phyloP scores from a whole-genome alignment of 2,113 vertebrate species.

The Eurystomus gularis region DNA sequence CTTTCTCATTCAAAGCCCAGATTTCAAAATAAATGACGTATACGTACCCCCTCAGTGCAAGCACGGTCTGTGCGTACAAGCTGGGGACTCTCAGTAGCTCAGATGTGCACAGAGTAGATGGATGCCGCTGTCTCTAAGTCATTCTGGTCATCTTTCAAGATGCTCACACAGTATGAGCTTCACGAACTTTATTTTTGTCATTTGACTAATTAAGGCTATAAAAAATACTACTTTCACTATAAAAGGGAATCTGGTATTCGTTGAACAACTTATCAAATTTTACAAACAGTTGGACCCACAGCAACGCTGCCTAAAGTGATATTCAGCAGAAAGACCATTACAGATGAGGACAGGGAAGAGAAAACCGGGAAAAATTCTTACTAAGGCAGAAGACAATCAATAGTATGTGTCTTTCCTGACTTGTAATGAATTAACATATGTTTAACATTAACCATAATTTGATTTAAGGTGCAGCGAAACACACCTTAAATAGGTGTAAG shows the following conservation, averaged over 20 bases:
- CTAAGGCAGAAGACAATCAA: not conserved
- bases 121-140: not conserved
- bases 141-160: not conserved
- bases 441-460: not conserved
- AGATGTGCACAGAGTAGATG: not conserved
- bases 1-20: not conserved
- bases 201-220: not conserved
- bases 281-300: not conserved
- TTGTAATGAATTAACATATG: not conserved
- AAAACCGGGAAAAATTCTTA: not conserved
- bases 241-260: not conserved
- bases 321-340: not conserved
- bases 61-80: not conserved
- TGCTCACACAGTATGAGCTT: not conserved
- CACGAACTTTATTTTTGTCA: not conserved
- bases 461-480: not conserved
- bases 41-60: not conserved
- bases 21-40: not conserved
- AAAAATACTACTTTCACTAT: not conserved
- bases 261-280: not conserved
- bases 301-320: not conserved
- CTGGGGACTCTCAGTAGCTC: not conserved
- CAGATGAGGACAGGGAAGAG: not conserved
- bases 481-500: not conserved
- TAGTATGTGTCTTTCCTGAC: not conserved